These are phyloP conservation scores for Pandion haliaetus DNA, from an alignment of 2,113 vertebrate genomes.

Conservation along the genomic window DNA sequence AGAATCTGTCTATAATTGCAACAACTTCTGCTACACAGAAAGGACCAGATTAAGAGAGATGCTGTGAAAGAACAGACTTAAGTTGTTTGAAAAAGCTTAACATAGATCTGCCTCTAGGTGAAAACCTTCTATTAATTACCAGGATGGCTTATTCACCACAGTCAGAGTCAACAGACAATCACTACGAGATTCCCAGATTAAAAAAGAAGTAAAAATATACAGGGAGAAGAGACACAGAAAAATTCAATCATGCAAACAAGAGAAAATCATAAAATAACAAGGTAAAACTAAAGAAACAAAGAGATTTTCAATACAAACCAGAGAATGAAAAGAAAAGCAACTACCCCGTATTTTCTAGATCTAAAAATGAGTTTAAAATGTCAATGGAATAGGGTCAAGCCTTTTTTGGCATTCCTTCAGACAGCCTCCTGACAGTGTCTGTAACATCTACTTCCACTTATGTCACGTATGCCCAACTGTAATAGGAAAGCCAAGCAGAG, in stretches of 20 bases:
- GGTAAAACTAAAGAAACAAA: neutral
- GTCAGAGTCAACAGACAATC: neutral
- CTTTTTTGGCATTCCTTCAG: neutral
- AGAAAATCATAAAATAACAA: neutral
- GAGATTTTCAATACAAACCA: neutral
- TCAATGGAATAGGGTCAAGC: neutral
- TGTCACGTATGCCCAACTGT: neutral
- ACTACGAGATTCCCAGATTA: neutral
- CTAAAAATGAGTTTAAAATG: neutral
- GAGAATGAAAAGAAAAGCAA: neutral
- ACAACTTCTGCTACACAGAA: neutral
- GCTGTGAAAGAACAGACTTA: neutral
- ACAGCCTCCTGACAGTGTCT: neutral
- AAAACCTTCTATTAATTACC: neutral
- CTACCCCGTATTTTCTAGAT: rapidly evolving
- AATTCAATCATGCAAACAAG: neutral
- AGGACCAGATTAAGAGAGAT: neutral
- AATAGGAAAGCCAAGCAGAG: neutral
- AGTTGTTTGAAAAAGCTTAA: neutral
- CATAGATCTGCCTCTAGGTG: neutral
- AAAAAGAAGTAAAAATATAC: neutral
- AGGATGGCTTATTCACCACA: neutral
- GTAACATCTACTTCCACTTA: neutral
- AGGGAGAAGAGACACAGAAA: neutral
- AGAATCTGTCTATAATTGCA: neutral